Evolutionary conservation across 2,888 invertebrate species (phyloP).

Genomic region (Lochmaea capreae): DNA sequence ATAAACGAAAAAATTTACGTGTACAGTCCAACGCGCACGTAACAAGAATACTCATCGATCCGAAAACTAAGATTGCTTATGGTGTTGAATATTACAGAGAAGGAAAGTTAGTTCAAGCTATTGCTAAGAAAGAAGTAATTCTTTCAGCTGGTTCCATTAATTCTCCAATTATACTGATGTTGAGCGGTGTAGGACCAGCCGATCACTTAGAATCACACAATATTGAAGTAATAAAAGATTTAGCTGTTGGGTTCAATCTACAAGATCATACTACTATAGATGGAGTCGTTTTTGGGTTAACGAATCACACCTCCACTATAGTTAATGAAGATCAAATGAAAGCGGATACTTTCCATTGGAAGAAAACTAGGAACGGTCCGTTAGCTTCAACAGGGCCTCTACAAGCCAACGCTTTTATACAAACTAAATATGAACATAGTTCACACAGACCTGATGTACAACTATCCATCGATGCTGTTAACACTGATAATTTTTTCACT

Average conservation of each 20-base stretch:
- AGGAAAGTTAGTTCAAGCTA: conserved; percentile 65
- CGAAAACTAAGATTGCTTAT: conserved; percentile 66
- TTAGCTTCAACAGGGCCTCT: conserved; percentile 70
- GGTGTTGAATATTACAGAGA: conserved; percentile 69
- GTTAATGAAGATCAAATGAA: conserved; percentile 63
- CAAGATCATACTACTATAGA: conserved; percentile 80
- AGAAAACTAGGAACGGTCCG: conserved; percentile 67
- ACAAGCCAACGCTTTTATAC: conserved; percentile 72
- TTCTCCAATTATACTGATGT: conserved; percentile 74
- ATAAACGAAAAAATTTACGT: conserved; percentile 67
- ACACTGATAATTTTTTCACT: conserved; percentile 69
- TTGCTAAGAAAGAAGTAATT: conserved; percentile 73
- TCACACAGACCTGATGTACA: conserved; percentile 74
- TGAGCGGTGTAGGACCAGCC: conserved; percentile 75
- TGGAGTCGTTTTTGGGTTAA: conserved; percentile 69
- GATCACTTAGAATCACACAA: conserved; percentile 67
- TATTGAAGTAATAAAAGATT: conserved; percentile 72
- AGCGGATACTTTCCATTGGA: conserved; percentile 66
- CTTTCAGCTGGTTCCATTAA: conserved; percentile 72
- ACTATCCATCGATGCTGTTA: conserved; percentile 72
- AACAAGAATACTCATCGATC: conserved; percentile 72
- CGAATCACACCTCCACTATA: conserved; percentile 69
- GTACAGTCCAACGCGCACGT: conserved; percentile 69
- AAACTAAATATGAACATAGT: conserved; percentile 68
- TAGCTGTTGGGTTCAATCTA: conserved; percentile 79